Base-by-base conservation (phyloP, 2,113 vertebrate genomes). In the Thamnophis sirtalis region DNA sequence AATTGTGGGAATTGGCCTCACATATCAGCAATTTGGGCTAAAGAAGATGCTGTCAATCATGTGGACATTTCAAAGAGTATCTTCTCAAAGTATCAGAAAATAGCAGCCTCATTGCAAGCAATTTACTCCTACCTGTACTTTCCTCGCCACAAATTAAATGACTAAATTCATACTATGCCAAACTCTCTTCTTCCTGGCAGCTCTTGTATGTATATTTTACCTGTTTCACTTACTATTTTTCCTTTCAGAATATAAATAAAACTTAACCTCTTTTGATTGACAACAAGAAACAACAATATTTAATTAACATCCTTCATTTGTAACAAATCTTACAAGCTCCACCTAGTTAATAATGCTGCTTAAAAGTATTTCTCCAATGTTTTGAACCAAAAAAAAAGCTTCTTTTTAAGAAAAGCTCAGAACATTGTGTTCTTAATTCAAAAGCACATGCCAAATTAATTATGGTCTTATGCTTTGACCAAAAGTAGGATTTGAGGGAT, bases 391-490 rank as follows among this genome's bases (percentile, higher is more conserved):
- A 80, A 73, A 95, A 92, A 97, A 96, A 95, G 43, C 43, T 43
- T 43, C 88, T 92, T 96, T 95, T 97, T 92, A 95, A 96, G 95
- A 94, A 96, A 49, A 95, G 89, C 95, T 96, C 88, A 96, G 95
- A 97, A 97, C 95, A 95, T 93, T 96, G 93, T 97, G 95, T 97
- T 98, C 96, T 97, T 96, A 96, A 97, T 94, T 97, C 96, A 97
- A 97, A 96, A 96, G 91, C 91, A 96, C 95, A 97, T 95, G 94
- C 95, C 93, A 96, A 98, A 97, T 98, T 97, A 98, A 97, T 98
- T 97, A 97, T 95, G 96, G 96, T 96, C 95, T 97, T 97, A 97
- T 93, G 96, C 95, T 96, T 94, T 93, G 95, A 95, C 95, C 94
- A 96, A 96, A 97, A 96, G 96, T 90, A 96, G 96, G 95, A 97